Percentiles rank a stretch among this genome's conserved stretches.
Evolutionary conservation across 2,888 invertebrate genomes (phyloP).

Genomic region (Globia sparganii): DNA sequence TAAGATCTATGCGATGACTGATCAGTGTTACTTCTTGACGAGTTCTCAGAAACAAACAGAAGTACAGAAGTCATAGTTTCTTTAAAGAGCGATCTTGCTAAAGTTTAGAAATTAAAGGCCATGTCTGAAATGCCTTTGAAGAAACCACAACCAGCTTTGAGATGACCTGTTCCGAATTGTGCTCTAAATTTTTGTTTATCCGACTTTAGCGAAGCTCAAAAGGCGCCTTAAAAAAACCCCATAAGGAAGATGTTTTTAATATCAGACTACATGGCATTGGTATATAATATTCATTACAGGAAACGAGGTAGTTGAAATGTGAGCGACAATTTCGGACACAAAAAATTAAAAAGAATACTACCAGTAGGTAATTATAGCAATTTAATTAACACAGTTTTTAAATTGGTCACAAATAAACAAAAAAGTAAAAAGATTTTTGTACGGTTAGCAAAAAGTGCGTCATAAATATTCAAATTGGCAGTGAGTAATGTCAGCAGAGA

Average conservation of each 20-base stretch:
- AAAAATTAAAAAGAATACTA: neutral
- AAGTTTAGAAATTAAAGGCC: no score
- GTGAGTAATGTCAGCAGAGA: constrained; percentile 49
- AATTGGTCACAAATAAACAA: constrained; percentile 1
- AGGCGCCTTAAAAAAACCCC: no score
- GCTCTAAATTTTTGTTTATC: no score
- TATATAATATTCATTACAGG: no score
- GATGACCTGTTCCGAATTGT: no score
- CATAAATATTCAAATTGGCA: constrained; percentile 46
- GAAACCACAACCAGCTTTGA: neutral
- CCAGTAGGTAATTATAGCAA: neutral
- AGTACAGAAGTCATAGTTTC: neutral
- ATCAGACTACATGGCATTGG: no score
- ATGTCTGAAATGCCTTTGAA: neutral
- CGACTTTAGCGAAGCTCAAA: no score
- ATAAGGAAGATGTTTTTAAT: no score
- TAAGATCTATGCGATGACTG: neutral
- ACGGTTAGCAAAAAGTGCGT: constrained; percentile 14
- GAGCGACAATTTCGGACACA: no score
- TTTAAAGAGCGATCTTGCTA: neutral
- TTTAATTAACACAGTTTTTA: constrained; percentile 3
- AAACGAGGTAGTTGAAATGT: no score
- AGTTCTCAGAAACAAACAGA: neutral
- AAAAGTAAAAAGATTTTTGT: neutral
- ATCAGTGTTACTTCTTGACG: neutral